Evolutionary conservation across 1,140 invertebrate genomes (phyloP), one percentile per base, ranked within the genome.

Genomic region (Diploscapter pachys): DNA sequence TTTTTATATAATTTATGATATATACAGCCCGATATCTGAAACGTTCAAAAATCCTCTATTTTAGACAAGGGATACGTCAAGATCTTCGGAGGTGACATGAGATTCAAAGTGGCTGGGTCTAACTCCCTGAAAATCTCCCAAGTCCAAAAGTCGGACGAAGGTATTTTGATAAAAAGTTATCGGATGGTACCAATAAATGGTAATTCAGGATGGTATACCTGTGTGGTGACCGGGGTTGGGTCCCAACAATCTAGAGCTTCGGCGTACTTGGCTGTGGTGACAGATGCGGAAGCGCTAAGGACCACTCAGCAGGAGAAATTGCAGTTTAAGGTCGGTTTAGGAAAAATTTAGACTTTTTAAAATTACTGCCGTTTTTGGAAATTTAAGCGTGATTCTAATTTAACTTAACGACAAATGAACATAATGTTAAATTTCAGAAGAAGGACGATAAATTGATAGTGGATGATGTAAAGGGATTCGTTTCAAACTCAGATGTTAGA

Each of bases 401-500:
- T 31, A 31, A 31, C 1, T 31, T 31, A 31, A 31, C 31, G 31
- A 31, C 31, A 31, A 31, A 31, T 31, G 31, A 31, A 31, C 31
- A 31, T 48, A 72, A 66, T 49, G 51, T 6, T 52, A 8, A 51
- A 0, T 52, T 68, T 53, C 54, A 74, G 65, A 70, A 51, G 52
- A 79, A 71, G 53, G 66, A 73, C 55, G 63, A 66, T 52, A 68
- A 67, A 5, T 72, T 79, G 54, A 76, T 74, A 48, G 51, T 79
- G 5, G 57, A 59, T 3, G 75, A 79, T 59, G 78, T 79, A 0
- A 54, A 55, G n/a, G 77, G 78, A 3, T 79, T 79, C 54, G 73
- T 79, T 66, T 69, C 78, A 8, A 78, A 73, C 50, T 71, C 80
- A 8, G 77, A 79, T 71, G 79, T 75, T n/a, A 51, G 77, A 11